Base-by-base conservation (phyloP, 2,888 invertebrate genomes). In the Nowickia ferox region DNA sequence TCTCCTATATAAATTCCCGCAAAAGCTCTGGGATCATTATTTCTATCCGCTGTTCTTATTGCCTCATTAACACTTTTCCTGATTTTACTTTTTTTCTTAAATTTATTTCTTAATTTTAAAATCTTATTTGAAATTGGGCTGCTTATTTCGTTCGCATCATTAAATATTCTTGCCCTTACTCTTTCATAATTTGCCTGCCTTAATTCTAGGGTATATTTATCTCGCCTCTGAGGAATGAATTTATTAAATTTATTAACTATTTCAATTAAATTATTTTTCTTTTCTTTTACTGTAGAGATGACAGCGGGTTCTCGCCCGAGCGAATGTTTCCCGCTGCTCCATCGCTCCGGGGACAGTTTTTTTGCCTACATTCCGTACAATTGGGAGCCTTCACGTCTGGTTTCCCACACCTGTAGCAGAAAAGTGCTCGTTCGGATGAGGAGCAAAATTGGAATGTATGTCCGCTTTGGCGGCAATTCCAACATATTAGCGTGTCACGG, bases 361-460 rank as follows among this genome's bases (percentile, higher is more conserved):
- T 13, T 2, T 3, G 1, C 11, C 9, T 68, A 44, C 68, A 71
- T 19, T 71, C 17, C 4, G 19, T 8, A 15, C 51, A 68, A 17
- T 68, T 68, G 9, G 68, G 68, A 11, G 66, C 48, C 15, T 22
- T 46, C 2, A 66, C 48, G 1, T 10, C 1, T 10, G 46, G 11
- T 46, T 46, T 10, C 1, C 13, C 46, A 10, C 9, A 46, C 1
- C 15, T 48, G 8, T 82, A 82, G 8, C 82, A 82, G 46, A 82
- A 82, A 6, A 83, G 19, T 22, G 59, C 63, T 17, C 82, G 55
- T 8, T 51, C 48, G 1, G 13, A 8, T 9, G 76, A 71, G 2
- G 44, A 38, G 30, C 83, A 83, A 5, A 72, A 76, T 65, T 69
- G 57, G 22, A 65, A 83, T 9, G 40, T 13, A 42, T 83, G 72